Evolutionary conservation across 2,888 invertebrate species (phyloP).

Genomic region (Agonopterix arenella): DNA sequence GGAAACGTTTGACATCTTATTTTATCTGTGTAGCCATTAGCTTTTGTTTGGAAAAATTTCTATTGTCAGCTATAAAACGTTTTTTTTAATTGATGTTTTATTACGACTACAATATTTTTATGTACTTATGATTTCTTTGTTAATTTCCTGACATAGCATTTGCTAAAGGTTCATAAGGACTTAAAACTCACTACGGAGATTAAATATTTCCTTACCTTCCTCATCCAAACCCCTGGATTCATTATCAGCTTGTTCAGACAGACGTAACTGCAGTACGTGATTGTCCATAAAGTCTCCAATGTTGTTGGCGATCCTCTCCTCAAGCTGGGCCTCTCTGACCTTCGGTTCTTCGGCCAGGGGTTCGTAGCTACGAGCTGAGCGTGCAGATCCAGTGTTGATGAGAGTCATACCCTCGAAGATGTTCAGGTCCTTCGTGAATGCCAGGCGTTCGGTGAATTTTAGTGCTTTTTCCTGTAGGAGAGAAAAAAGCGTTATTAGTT

Average conservation of each 20-base stretch:
- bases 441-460: slow-evolving; percentile 75
- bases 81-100: no score
- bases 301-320: slow-evolving; percentile 63
- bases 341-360: slow-evolving; percentile 60
- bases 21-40: background rate
- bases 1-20: background rate
- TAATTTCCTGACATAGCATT: no score
- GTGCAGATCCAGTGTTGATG: slow-evolving; percentile 68
- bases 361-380: slow-evolving; percentile 66
- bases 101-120: no score
- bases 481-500: background rate
- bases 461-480: slow-evolving; percentile 75
- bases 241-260: slow-evolving; percentile 43
- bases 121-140: no score
- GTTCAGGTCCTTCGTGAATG: slow-evolving; percentile 71
- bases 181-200: no score
- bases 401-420: slow-evolving; percentile 69
- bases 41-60: background rate
- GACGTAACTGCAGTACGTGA: slow-evolving; percentile 64
- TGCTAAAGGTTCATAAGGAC: no score
- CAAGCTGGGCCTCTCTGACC: slow-evolving; percentile 57
- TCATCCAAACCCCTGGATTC: slow-evolving; percentile 62
- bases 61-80: background rate
- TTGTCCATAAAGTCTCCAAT: slow-evolving; percentile 64
- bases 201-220: slow-evolving; percentile 43